A percentile compares a stretch with the other conserved stretches of the same genome.
Conservation (phyloP, 2,888 invertebrate species). For the Drosophila limbata region DNA sequence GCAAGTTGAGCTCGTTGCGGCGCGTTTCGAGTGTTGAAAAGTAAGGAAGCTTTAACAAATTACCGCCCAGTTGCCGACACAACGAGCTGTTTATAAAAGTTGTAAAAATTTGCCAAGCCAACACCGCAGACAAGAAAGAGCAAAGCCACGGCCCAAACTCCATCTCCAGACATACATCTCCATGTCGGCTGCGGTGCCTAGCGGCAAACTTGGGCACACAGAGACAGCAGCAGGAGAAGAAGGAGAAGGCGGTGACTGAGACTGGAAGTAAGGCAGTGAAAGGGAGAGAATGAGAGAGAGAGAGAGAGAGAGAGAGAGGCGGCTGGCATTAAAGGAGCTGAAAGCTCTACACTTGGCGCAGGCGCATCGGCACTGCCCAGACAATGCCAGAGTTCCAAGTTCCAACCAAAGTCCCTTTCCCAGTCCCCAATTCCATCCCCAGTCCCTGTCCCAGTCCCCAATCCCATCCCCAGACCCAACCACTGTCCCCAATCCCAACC, state of each 20-base stretch:
- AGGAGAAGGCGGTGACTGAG: not conserved
- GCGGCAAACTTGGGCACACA: conserved; percentile 65
- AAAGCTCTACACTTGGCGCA: conserved; percentile 62
- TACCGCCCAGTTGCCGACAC: conserved; percentile 81
- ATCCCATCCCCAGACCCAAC: not conserved
- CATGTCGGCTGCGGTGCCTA: conserved; percentile 62
- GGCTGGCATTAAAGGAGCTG: conserved; percentile 73
- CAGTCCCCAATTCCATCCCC: not conserved
- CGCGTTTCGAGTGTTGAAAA: conserved; percentile 82
- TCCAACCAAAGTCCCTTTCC: not conserved
- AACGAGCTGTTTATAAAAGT: conserved; percentile 68
- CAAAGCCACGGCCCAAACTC: conserved; percentile 14
- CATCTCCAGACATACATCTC: conserved; percentile 38
- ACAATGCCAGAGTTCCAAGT: conserved; percentile 30
- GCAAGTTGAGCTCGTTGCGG: conserved; percentile 21
- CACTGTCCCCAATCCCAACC: not conserved
- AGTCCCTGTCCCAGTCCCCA: not conserved
- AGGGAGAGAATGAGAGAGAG: not conserved
- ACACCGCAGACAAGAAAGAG: conserved; percentile 57
- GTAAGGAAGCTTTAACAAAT: conserved; percentile 85
- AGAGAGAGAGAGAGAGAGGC: conserved; percentile 20
- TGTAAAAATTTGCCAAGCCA: conserved; percentile 77
- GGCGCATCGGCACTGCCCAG: conserved; percentile 47
- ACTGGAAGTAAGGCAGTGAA: no score
- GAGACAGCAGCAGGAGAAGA: not conserved